Percentiles rank a stretch among this genome's conserved stretches.
phyloP scores from a whole-genome alignment of 2,113 vertebrate species.

The Oryzias woworae region DNA sequence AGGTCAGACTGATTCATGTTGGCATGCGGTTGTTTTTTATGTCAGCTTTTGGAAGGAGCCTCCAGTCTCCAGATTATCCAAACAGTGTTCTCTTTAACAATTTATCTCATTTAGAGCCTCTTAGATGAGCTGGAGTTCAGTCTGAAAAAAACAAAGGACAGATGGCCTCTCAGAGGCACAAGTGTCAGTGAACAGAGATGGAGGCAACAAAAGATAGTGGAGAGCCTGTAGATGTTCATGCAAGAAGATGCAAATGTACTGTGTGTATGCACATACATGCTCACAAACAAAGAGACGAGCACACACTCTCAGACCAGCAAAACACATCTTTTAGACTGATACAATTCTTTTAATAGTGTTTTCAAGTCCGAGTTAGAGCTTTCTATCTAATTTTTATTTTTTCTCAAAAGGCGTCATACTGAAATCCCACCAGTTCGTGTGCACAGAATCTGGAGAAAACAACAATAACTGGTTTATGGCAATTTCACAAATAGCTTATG shows the following conservation, averaged over 20 bases:
- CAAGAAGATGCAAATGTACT: slow-evolving; percentile 43
- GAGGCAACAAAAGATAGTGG: slow-evolving; percentile 15
- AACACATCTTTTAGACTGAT: neutral
- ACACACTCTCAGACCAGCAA: neutral
- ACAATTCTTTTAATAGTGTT: neutral
- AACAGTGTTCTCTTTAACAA: slow-evolving; percentile 42
- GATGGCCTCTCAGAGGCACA: slow-evolving; percentile 58
- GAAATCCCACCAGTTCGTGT: neutral
- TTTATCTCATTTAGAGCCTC: slow-evolving; percentile 49
- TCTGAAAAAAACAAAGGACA: slow-evolving; percentile 50
- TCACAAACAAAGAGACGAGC: slow-evolving; percentile 2
- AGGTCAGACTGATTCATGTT: slow-evolving; percentile 1
- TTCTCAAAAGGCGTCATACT: neutral
- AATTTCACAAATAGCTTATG: neutral
- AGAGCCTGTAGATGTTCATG: slow-evolving; percentile 11
- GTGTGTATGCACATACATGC: slow-evolving; percentile 24
- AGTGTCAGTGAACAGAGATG: slow-evolving; percentile 49
- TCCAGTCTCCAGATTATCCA: slow-evolving; percentile 10
- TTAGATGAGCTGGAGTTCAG: slow-evolving; percentile 36
- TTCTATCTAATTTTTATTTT: neutral
- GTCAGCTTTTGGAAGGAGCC: slow-evolving; percentile 2
- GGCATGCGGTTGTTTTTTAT: neutral
- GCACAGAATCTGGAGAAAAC: neutral
- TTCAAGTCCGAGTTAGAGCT: neutral
- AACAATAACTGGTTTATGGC: neutral